Base-by-base conservation (phyloP, 1,140 invertebrate species). In the Monochamus saltuarius region DNA sequence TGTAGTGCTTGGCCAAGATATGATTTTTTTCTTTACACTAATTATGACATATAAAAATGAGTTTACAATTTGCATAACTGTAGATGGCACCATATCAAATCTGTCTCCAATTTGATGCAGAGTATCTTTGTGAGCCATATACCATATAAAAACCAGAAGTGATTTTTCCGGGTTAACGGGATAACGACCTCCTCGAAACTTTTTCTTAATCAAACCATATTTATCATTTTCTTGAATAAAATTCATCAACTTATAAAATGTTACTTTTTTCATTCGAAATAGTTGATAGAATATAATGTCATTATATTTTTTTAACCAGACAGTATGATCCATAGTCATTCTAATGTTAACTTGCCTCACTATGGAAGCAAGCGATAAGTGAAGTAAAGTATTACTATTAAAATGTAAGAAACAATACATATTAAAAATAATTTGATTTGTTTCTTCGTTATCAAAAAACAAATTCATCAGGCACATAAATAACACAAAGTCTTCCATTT, bases 101-200 rank as follows among this genome's bases (percentile, higher is more conserved):
- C 50, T 6, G 29, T 59, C 47, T 22, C 35, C 56, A 52, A 59
- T 59, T 10, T 13, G 19, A 38, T 39, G 8, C 13, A 59, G 37
- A 43, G 40, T 34, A 54, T 61, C 59, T 55, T 36, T 51, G 13
- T 55, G 19, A 11, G 51, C 16, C 17, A 61, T 22, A 29, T 49
- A 61, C 59, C 59, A 61, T 39, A 61, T 13, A 56, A 61, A 61
- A 9, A 61, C 22, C 29, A 61, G 22, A 13, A 61, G 11, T 36
- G 7, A 7, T 49, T 61, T 61, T 50, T 61, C 45, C 8, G 37
- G 50, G 4, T 42, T n/a, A 45, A 36, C 38, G 17, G 52, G 52
- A 38, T 45, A 35, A 35, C 46, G 22, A 14, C 59, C 59, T 10
- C 59, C 59, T 35, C 37, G 7, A 45, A 55, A 61, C 56, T 54